Percentiles rank a stretch among this genome's conserved stretches.
Evolutionary conservation across 2,888 invertebrate species (phyloP).

Genomic region (Tenthredo distinguenda): DNA sequence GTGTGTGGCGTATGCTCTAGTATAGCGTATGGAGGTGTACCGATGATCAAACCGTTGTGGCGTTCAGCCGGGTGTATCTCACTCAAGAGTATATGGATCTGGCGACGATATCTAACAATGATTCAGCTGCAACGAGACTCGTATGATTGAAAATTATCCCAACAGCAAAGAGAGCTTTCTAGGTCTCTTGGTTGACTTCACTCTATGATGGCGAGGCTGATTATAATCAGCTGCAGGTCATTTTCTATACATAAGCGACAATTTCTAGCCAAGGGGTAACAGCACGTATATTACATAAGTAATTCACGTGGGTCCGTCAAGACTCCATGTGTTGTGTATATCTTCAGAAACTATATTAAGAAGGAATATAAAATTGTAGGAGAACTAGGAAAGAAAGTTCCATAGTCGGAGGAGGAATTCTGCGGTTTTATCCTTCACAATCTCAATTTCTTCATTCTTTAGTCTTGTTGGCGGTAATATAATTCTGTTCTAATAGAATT

Average conservation of each 20-base stretch:
- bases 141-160: constrained; percentile 34
- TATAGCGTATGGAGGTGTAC: not conserved
- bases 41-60: constrained; percentile 1
- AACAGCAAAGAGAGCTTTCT: constrained; percentile 22
- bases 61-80: constrained; percentile 1
- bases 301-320: not conserved
- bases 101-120: constrained; percentile 1
- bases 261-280: not conserved
- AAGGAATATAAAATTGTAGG: not conserved
- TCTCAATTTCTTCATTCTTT: too few relatives aligned
- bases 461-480: too few relatives aligned
- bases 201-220: not conserved
- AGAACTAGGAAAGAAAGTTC: not conserved
- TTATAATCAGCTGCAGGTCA: constrained; percentile 30
- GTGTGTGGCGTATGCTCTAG: not conserved
- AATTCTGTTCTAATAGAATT: too few relatives aligned
- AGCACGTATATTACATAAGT: not conserved
- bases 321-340: not conserved
- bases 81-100: constrained; percentile 12
- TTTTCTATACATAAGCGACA: constrained; percentile 7
- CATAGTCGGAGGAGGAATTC: too few relatives aligned
- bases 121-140: constrained; percentile 22
- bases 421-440: too few relatives aligned
- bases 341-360: not conserved
- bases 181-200: constrained; percentile 44